Conservation (phyloP, 2,113 vertebrate species). For the Zosterops pallidus region DNA sequence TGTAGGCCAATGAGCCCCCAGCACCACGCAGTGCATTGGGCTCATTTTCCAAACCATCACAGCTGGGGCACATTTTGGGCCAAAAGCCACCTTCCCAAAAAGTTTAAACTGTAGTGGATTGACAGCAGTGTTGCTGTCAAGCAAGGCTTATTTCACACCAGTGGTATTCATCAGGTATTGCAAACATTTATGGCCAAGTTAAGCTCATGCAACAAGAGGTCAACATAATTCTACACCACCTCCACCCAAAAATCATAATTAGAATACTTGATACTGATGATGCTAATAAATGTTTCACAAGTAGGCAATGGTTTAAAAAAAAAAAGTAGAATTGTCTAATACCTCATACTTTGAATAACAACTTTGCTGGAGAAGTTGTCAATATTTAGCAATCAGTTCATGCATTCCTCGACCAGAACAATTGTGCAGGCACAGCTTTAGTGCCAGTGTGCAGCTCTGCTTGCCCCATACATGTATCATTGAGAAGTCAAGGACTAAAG, state of each 20-base stretch:
- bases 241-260: neutral
- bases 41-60: neutral
- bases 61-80: neutral
- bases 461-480: neutral
- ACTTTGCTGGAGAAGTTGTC: neutral
- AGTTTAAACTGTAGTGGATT: neutral
- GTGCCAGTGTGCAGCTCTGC: neutral
- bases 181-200: neutral
- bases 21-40: fast-evolving
- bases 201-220: neutral
- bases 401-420: neutral
- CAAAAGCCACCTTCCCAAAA: neutral
- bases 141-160: neutral
- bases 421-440: neutral
- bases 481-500: neutral
- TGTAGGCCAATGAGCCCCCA: neutral
- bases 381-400: neutral
- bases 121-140: neutral
- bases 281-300: neutral
- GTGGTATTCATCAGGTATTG: neutral
- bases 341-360: neutral
- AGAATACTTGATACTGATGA: neutral
- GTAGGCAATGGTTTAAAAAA: neutral
- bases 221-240: neutral
- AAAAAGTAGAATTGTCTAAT: neutral